Evolutionary conservation across 2,888 invertebrate species (phyloP).

Genomic region (Steromphala cineraria): DNA sequence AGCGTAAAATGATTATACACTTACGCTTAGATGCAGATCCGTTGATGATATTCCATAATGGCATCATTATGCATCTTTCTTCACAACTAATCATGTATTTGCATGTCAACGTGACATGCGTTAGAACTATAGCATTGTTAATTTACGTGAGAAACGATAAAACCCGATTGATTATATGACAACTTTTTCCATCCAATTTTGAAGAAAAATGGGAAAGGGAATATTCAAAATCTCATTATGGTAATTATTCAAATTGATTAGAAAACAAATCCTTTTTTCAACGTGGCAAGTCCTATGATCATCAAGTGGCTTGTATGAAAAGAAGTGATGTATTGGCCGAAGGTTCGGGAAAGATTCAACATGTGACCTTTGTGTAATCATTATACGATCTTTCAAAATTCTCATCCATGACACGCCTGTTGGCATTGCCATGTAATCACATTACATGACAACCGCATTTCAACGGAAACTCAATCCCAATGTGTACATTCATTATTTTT

Average conservation of each 20-base stretch:
- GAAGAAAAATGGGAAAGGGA: constrained; percentile 8
- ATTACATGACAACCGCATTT: background rate
- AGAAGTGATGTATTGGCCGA: background rate
- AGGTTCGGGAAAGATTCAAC: background rate
- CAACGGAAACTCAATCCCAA: background rate
- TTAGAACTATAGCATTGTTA: background rate
- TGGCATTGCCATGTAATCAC: background rate
- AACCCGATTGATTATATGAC: constrained; percentile 16
- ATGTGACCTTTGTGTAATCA: background rate
- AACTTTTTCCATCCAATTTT: constrained; percentile 3
- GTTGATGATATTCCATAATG: too few relatives aligned
- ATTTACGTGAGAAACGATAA: background rate
- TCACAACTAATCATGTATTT: background rate
- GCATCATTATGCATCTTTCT: background rate
- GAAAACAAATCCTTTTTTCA: constrained; percentile 5
- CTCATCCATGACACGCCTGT: background rate
- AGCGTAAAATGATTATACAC: too few relatives aligned
- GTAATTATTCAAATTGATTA: constrained; percentile 17
- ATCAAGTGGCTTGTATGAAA: background rate
- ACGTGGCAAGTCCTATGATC: background rate
- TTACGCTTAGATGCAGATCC: too few relatives aligned
- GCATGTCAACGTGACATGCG: background rate
- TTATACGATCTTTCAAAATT: constrained; percentile 3
- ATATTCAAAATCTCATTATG: constrained; percentile 9
- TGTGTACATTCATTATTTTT: background rate